phyloP scores from a whole-genome alignment of 2,797 vertebrate species.

The Eulemur albifrons region DNA sequence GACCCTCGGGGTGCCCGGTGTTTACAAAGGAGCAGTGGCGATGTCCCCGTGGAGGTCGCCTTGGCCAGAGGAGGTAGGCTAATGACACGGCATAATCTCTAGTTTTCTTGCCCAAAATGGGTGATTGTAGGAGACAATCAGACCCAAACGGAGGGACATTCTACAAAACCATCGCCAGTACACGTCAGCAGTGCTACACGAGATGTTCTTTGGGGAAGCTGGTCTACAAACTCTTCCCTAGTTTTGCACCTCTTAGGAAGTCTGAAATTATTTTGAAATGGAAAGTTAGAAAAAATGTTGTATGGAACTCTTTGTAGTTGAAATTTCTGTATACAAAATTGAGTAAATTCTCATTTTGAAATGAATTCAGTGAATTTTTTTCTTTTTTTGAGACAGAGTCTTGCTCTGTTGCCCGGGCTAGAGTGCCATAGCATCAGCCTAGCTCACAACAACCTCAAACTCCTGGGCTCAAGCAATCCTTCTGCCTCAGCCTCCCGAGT shows the following conservation, averaged over 20 bases:
- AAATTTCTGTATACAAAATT: background rate
- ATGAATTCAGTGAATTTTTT: too few relatives aligned
- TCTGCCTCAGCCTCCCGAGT: too few relatives aligned
- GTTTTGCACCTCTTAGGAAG: background rate
- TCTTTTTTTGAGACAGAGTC: too few relatives aligned
- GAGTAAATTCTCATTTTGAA: background rate
- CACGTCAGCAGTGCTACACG: accelerated
- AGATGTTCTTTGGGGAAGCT: background rate
- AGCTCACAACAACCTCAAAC: too few relatives aligned
- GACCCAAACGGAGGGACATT: background rate
- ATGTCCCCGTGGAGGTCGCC: background rate
- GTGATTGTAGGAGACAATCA: background rate
- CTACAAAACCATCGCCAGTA: background rate
- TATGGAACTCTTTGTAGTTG: background rate
- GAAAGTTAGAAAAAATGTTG: background rate
- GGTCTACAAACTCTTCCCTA: too few relatives aligned
- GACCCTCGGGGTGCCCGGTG: too few relatives aligned
- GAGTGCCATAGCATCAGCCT: too few relatives aligned
- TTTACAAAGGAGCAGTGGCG: too few relatives aligned
- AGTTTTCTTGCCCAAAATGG: background rate
- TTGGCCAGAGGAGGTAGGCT: background rate
- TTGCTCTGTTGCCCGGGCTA: too few relatives aligned
- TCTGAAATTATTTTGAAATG: background rate
- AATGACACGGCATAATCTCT: accelerated
- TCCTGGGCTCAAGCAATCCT: too few relatives aligned